Evolutionary conservation across 2,888 invertebrate genomes (phyloP).

Genomic region (Chironomus tentans): DNA sequence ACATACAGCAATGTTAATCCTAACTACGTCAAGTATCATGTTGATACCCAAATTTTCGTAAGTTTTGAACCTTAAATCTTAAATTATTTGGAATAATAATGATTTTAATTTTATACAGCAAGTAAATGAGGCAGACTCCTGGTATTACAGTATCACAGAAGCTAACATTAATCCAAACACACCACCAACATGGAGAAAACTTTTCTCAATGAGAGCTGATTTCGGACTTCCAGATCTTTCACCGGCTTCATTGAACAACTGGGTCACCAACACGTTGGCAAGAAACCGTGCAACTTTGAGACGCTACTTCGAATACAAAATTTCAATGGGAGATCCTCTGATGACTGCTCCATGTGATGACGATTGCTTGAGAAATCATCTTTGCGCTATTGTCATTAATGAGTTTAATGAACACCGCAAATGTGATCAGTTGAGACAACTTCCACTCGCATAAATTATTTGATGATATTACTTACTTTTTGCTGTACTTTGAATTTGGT

Average conservation of each 20-base stretch:
- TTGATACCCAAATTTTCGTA: constrained; percentile 53
- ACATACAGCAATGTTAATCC: constrained; percentile 65
- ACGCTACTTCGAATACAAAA: constrained; percentile 34
- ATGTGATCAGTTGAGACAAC: constrained; percentile 32
- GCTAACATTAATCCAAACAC: constrained; percentile 53
- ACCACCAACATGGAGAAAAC: constrained; percentile 60
- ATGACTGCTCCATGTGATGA: constrained; percentile 35
- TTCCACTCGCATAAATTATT: background rate
- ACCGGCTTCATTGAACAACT: constrained; percentile 51
- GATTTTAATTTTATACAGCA: constrained; percentile 44
- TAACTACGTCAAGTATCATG: constrained; percentile 65
- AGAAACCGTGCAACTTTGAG: constrained; percentile 31
- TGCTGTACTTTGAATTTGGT: background rate
- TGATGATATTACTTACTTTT: too few species aligned
- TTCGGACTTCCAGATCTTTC: constrained; percentile 54
- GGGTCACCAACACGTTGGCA: constrained; percentile 50
- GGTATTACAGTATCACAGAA: constrained; percentile 63
- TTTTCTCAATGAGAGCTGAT: constrained; percentile 63
- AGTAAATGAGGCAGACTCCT: constrained; percentile 58
- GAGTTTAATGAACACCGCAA: constrained; percentile 32
- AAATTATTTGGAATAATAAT: too few species aligned
- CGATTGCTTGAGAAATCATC: constrained; percentile 32
- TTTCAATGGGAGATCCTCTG: constrained; percentile 34
- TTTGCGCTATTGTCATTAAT: constrained; percentile 35
- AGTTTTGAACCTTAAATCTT: too few species aligned